Evolutionary conservation across 35 echinoderm and acorn worm species (phyloP).

Genomic region (Apostichopus californicus): DNA sequence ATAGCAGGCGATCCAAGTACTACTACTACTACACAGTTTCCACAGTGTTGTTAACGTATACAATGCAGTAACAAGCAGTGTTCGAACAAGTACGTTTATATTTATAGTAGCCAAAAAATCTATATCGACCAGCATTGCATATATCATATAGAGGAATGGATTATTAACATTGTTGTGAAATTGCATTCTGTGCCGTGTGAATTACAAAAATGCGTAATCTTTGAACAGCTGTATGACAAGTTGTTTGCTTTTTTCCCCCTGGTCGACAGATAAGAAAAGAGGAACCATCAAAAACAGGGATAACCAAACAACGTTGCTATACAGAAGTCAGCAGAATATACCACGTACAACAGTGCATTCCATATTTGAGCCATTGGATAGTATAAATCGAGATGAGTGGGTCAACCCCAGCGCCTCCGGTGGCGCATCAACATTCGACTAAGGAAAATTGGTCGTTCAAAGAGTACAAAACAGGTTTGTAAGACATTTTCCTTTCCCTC

Average conservation of each 20-base stretch:
- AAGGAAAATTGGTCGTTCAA: neutral
- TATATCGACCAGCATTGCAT: too few species aligned
- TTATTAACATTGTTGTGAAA: too few species aligned
- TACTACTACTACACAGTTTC: neutral
- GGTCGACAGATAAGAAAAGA: neutral
- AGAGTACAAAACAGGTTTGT: conserved; percentile 35
- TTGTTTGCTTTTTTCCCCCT: neutral
- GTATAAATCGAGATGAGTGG: neutral
- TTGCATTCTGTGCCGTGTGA: too few species aligned
- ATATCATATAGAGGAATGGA: too few species aligned
- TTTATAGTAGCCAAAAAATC: too few species aligned
- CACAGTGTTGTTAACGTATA: neutral
- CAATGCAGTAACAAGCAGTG: neutral
- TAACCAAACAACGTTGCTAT: neutral
- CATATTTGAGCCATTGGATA: neutral
- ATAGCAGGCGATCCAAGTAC: neutral
- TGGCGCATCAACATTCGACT: conserved; percentile 9
- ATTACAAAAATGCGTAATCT: too few species aligned
- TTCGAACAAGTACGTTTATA: too few species aligned
- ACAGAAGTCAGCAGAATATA: neutral
- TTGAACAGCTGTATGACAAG: too few species aligned
- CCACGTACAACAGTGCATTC: neutral
- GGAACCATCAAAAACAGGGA: neutral
- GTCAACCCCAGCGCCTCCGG: conserved; percentile 29
- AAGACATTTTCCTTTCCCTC: too few species aligned